Evolutionary conservation across 1,140 invertebrate species (phyloP).

Genomic region (Drosophila melanica): DNA sequence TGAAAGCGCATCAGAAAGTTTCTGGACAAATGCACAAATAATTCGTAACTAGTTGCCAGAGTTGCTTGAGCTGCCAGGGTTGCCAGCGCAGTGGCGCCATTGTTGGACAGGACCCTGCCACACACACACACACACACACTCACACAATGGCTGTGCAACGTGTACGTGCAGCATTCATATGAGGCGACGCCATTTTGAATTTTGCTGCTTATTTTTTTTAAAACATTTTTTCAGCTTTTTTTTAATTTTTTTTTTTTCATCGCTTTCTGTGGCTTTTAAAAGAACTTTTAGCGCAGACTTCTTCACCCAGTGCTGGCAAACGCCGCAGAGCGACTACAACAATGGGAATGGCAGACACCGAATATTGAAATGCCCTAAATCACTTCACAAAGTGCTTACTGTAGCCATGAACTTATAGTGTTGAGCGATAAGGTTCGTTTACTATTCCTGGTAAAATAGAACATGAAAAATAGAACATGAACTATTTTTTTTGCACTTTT

Average conservation of each 20-base stretch:
- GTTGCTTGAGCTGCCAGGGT: neutral
- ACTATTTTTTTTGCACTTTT: no score
- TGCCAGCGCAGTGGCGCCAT: slow-evolving; percentile 9
- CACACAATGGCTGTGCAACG: slow-evolving; percentile 11
- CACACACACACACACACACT: neutral
- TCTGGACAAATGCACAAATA: slow-evolving; percentile 24
- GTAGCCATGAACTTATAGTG: no score
- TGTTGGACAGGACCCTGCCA: slow-evolving; percentile 14
- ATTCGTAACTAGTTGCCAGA: slow-evolving; percentile 6
- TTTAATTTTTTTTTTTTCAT: slow-evolving; percentile 2
- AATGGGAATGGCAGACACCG: neutral
- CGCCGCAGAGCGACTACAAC: neutral
- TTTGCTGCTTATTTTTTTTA: slow-evolving; percentile 20
- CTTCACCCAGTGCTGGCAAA: neutral
- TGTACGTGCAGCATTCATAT: slow-evolving; percentile 64
- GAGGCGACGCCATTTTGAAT: slow-evolving; percentile 59
- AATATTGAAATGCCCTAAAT: neutral
- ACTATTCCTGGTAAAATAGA: no score
- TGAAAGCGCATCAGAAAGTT: slow-evolving; percentile 11
- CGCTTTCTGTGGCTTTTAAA: slow-evolving; percentile 18
- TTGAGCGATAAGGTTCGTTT: no score
- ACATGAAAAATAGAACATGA: no score
- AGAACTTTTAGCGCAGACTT: slow-evolving; percentile 29
- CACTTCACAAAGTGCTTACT: no score
- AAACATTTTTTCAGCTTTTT: neutral